phyloP scores from a whole-genome alignment of 2,888 invertebrate genomes.

The Deilephila porcellus region DNA sequence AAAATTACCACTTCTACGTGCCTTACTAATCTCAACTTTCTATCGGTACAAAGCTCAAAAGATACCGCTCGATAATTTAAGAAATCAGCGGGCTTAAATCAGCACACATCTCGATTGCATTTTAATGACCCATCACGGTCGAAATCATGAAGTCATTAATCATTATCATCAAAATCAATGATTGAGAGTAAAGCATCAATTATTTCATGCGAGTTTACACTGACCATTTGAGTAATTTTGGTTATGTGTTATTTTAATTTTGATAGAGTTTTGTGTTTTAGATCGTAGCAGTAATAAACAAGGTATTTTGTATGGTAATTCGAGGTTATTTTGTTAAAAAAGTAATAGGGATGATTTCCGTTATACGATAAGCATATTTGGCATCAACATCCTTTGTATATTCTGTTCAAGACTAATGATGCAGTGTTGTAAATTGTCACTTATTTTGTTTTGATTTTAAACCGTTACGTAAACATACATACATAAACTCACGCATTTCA shows the following conservation, averaged over 20 bases:
- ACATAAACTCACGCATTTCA: too few species aligned
- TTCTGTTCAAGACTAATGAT: too few species aligned
- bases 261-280: background rate
- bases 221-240: conserved; percentile 36
- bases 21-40: conserved; percentile 22
- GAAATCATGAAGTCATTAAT: conserved; percentile 27
- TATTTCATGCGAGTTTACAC: conserved; percentile 27
- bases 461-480: too few species aligned
- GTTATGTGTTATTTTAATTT: background rate
- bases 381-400: too few species aligned
- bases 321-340: too few species aligned
- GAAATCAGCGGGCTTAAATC: conserved; percentile 24
- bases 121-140: conserved; percentile 37
- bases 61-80: conserved; percentile 23
- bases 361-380: too few species aligned
- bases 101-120: conserved; percentile 37
- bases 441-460: too few species aligned
- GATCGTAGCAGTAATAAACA: too few species aligned
- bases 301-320: too few species aligned
- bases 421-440: too few species aligned
- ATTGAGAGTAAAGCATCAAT: conserved; percentile 27
- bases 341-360: too few species aligned
- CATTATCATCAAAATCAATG: conserved; percentile 29
- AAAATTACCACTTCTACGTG: conserved; percentile 23
- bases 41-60: conserved; percentile 17